A percentile compares a stretch with the other conserved stretches of the same genome.
Evolutionary conservation across 2,888 invertebrate genomes (phyloP).

Genomic region (Nectonema munidae): DNA sequence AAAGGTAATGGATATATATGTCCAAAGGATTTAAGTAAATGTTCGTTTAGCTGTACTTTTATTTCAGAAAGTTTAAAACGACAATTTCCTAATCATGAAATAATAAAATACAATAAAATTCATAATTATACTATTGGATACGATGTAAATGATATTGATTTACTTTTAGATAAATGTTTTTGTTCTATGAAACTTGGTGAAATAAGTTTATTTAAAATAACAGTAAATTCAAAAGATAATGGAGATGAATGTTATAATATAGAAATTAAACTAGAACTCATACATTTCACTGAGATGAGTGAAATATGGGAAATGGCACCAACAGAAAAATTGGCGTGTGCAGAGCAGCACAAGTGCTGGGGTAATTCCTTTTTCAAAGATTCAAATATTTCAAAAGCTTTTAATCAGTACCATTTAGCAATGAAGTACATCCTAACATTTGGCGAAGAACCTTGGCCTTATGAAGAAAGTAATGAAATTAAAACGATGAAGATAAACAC

Average conservation of each 20-base stretch:
- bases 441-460: slow-evolving; percentile 8
- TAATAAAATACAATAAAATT: neutral
- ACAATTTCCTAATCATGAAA: neutral
- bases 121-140: neutral
- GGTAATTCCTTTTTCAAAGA: neutral
- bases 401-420: slow-evolving; percentile 7
- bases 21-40: too few relatives aligned
- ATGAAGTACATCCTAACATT: slow-evolving; percentile 9
- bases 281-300: neutral
- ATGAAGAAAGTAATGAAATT: slow-evolving; percentile 7
- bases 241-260: neutral
- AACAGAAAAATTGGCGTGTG: slow-evolving; percentile 2
- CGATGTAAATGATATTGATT: slow-evolving; percentile 2
- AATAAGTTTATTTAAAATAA: neutral
- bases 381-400: slow-evolving; percentile 1
- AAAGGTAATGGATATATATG: too few relatives aligned
- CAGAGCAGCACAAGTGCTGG: neutral
- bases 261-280: neutral
- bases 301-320: slow-evolving; percentile 12
- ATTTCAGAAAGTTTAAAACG: neutral
- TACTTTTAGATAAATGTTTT: neutral
- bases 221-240: neutral
- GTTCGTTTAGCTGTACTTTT: too few relatives aligned
- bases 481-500: neutral
- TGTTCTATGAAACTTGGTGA: slow-evolving; percentile 1